Conservation (phyloP, 2,797 vertebrate species). For the Rhadinocentrus ornatus region DNA sequence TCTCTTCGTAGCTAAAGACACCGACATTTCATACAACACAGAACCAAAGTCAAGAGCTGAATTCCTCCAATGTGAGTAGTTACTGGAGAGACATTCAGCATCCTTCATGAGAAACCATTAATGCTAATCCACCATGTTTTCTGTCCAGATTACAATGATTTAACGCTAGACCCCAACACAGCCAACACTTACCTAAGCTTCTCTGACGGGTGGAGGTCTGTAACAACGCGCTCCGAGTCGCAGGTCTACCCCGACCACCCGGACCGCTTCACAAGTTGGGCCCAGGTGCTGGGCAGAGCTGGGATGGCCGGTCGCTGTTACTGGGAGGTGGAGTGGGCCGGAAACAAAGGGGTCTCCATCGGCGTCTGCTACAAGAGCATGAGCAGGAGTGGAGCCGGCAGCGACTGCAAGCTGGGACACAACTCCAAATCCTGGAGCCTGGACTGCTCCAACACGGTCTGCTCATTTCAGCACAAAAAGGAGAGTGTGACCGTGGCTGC, state of each 20-base stretch:
- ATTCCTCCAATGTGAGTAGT: conserved; percentile 77
- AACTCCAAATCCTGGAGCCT: conserved; percentile 82
- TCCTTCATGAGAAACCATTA: background rate
- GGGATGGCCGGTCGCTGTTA: conserved; percentile 78
- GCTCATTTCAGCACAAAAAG: conserved; percentile 77
- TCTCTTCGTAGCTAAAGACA: conserved; percentile 46
- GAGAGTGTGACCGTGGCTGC: conserved; percentile 45
- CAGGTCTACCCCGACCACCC: conserved; percentile 72
- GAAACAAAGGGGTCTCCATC: conserved; percentile 71
- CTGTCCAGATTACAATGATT: conserved; percentile 67
- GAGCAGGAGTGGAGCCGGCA: conserved; percentile 64
- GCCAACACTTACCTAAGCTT: conserved; percentile 77
- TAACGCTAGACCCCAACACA: conserved; percentile 76
- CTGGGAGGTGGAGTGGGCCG: conserved; percentile 84
- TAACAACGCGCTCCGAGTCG: conserved; percentile 55
- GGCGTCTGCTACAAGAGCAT: conserved; percentile 79
- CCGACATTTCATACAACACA: conserved; percentile 1
- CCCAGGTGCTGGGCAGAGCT: conserved; percentile 79
- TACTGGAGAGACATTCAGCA: background rate
- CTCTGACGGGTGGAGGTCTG: conserved; percentile 51
- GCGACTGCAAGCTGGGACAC: conserved; percentile 79
- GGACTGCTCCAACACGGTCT: conserved; percentile 61
- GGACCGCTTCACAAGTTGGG: conserved; percentile 80
- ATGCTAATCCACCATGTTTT: background rate
- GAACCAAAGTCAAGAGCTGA: conserved; percentile 75